Conservation (phyloP, 2,113 vertebrate species). For the Charina bottae region DNA sequence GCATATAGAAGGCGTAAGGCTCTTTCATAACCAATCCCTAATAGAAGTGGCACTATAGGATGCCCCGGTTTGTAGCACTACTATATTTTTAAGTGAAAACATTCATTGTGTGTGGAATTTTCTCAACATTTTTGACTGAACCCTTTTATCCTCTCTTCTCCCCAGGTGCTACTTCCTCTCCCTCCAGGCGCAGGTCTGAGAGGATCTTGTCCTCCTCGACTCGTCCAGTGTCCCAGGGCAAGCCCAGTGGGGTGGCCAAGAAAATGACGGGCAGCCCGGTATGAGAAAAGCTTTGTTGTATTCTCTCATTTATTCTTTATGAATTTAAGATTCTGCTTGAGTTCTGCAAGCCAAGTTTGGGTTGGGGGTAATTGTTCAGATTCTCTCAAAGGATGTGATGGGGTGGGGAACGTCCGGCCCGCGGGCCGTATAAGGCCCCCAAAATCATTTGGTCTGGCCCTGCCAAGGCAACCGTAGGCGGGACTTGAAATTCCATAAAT, state of each 20-base stretch:
- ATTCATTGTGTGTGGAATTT: neutral
- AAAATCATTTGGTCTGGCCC: too few relatives aligned
- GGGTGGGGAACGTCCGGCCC: too few relatives aligned
- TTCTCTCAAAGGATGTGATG: neutral
- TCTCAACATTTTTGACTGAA: neutral
- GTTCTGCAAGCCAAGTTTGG: neutral
- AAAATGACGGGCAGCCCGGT: conserved; percentile 25
- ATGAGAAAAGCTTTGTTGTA: neutral
- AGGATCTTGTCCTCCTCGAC: neutral
- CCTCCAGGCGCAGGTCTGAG: neutral
- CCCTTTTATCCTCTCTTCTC: neutral
- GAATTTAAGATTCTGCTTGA: neutral
- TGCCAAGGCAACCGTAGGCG: too few relatives aligned
- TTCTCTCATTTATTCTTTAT: neutral
- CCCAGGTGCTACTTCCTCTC: neutral
- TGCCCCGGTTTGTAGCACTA: neutral
- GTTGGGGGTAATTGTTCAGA: neutral
- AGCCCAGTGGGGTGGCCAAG: neutral
- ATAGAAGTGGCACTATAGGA: neutral
- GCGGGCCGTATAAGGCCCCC: too few relatives aligned
- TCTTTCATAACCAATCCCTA: too few relatives aligned
- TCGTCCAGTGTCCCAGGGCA: neutral
- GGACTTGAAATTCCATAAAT: too few relatives aligned
- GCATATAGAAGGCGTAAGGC: too few relatives aligned
- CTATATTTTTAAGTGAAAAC: neutral